Evolutionary conservation across 2,113 vertebrate species (phyloP), one percentile per base, ranked within the genome.

Genomic region (Lepisosteus oculatus): DNA sequence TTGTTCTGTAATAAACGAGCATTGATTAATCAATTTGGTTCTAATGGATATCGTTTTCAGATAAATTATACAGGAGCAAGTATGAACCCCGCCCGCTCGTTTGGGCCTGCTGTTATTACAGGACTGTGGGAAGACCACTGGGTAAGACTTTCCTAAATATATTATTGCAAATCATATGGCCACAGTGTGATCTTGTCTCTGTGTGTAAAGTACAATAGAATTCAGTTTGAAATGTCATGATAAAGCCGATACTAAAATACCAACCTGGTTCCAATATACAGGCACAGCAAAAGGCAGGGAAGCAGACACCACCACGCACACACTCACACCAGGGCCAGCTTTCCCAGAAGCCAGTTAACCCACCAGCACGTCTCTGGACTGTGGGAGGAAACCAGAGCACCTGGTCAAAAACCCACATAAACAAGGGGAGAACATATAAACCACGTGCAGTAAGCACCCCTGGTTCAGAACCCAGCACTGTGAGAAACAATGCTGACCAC

Each of bases 21-120:
- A 51, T 45, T 13, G 5, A 15, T 63, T 14, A 61, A 71, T 9
- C 70, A 65, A 3, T 45, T 2, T 44, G 6, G 41, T 45, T 17
- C 29, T 44, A 63, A 0, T 56, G 65, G 0, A 80, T 75, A 85
- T 78, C 80, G 76, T 77, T 89, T 43, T 14, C 72, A 98, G 96
- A 96, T 98, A 77, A 94, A 92, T 61, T 98, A 93, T 62, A 98
- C 96, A 0, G 95, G 96, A 74, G 95, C 96, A 82, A 97, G 95
- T 76, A 98, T 98, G 96, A 98, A 98, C 65, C 96, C 96, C 2
- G 96, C 96, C 51, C 88, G 96, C 80, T 97, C 96, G 0, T 95
- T 98, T 57, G 96, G 95, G 76, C 96, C 96, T 71, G 96, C 95
- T 6, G 83, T 98, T 70, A 90, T 98, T 82, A 97, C 91, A 77